These are phyloP conservation scores for Melierax canorus DNA, from an alignment of 2,113 vertebrate genomes.

Conservation along the genomic window DNA sequence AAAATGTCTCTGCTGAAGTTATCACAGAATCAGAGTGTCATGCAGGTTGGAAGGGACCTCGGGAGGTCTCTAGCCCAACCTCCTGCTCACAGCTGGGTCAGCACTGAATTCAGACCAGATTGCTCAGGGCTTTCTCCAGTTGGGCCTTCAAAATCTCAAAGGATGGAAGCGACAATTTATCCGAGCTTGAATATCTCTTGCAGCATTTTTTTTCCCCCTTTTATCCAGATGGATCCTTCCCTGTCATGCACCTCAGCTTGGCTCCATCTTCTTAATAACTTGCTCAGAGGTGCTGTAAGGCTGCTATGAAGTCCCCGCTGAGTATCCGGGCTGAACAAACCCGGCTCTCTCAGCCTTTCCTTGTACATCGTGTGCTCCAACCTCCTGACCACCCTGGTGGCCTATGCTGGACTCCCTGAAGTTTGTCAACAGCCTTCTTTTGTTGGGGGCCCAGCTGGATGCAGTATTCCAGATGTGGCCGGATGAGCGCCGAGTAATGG, in stretches of 20 bases:
- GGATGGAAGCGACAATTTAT: background rate
- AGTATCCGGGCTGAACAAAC: background rate
- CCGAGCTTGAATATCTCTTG: background rate
- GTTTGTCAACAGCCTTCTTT: constrained; percentile 30
- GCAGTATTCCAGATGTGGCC: background rate
- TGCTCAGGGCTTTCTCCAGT: background rate
- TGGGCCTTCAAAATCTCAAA: background rate
- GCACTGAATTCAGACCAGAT: background rate
- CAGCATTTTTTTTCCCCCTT: background rate
- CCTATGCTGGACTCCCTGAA: background rate
- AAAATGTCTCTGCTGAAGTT: background rate
- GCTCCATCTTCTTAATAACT: background rate
- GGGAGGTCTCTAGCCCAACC: background rate
- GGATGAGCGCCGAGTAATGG: accelerated
- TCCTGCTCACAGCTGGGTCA: background rate
- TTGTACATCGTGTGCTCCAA: background rate
- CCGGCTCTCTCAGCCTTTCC: background rate
- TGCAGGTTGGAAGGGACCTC: background rate
- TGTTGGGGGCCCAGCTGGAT: background rate
- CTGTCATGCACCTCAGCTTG: background rate
- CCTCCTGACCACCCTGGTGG: background rate
- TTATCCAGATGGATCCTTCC: background rate
- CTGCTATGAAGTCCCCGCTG: background rate
- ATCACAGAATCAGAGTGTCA: background rate
- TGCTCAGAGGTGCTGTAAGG: background rate